phyloP scores from a whole-genome alignment of 2,888 invertebrate genomes.

The Dicranocentrus wangi region DNA sequence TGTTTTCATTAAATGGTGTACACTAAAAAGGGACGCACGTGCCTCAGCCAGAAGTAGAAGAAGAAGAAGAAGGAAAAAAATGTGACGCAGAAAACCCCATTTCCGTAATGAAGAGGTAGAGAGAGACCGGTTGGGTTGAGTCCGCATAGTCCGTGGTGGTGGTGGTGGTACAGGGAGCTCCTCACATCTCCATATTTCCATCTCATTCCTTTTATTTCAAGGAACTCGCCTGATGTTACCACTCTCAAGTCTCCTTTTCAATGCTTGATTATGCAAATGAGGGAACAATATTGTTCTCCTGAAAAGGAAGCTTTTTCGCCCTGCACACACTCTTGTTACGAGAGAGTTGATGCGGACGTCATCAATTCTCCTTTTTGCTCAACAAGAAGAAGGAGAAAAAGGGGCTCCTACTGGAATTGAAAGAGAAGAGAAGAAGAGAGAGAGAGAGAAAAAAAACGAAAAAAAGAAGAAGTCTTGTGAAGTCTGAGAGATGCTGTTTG shows the following conservation, averaged over 20 bases:
- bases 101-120: not conserved
- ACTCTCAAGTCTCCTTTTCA: constrained; percentile 30
- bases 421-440: constrained; percentile 10
- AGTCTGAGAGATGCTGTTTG: no score
- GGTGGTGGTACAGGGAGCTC: no score
- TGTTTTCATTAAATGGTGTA: constrained; percentile 19
- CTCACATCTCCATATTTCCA: no score
- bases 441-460: no score
- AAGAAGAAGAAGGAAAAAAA: not conserved
- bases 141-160: no score
- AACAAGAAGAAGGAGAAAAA: not conserved
- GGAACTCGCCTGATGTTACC: constrained; percentile 20
- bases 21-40: not conserved
- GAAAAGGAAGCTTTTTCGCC: constrained; percentile 21
- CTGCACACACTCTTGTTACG: not conserved
- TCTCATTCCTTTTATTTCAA: not conserved
- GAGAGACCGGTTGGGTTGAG: no score
- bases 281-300: constrained; percentile 35
- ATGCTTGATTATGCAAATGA: constrained; percentile 64
- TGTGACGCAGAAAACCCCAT: not conserved
- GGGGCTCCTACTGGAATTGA: constrained; percentile 25
- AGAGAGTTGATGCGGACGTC: constrained; percentile 32
- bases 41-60: not conserved
- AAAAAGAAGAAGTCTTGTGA: no score
- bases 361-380: constrained; percentile 23